These are phyloP conservation scores for Drosophila lacteicornis DNA, from an alignment of 1,140 invertebrate genomes.

Conservation along the genomic window DNA sequence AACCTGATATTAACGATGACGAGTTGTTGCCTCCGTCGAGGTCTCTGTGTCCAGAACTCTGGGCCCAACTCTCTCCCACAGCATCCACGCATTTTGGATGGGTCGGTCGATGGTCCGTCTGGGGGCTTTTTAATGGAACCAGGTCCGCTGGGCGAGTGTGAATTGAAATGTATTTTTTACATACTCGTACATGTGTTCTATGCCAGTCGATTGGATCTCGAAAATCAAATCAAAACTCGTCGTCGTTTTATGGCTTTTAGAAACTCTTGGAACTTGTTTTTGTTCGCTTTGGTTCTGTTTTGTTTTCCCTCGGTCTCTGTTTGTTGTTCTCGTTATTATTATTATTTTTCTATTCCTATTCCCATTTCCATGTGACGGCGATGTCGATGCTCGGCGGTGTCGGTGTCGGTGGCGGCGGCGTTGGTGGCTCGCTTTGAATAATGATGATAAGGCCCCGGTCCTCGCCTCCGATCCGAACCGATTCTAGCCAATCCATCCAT, in stretches of 20 bases:
- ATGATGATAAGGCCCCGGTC: constrained; percentile 73
- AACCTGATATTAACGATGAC: constrained; percentile 74
- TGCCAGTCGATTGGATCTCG: constrained; percentile 66
- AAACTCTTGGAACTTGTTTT: constrained; percentile 62
- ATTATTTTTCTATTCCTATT: constrained; percentile 65
- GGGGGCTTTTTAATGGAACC: constrained; percentile 43
- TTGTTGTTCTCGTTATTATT: constrained; percentile 82
- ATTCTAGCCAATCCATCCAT: constrained; percentile 14
- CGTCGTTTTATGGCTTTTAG: constrained; percentile 76
- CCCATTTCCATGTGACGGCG: constrained; percentile 60
- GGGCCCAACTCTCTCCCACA: constrained; percentile 38
- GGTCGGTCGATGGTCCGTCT: constrained; percentile 32
- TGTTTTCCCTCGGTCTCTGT: constrained; percentile 72
- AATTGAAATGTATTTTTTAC: constrained; percentile 77
- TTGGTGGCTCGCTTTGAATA: constrained; percentile 81
- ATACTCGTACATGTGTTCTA: constrained; percentile 64
- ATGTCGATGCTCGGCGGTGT: constrained; percentile 10
- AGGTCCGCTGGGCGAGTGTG: constrained; percentile 51
- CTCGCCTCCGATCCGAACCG: constrained; percentile 37
- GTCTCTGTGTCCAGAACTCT: constrained; percentile 33
- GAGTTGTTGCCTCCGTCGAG: constrained; percentile 56
- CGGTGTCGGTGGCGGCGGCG: constrained; percentile 72
- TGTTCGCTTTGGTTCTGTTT: constrained; percentile 50
- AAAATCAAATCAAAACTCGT: constrained; percentile 80
- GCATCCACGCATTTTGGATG: constrained; percentile 58